Percentiles rank a stretch among this genome's conserved stretches.
Evolutionary conservation across 2,888 invertebrate species (phyloP).

Genomic region (Hypercompe scribonia): DNA sequence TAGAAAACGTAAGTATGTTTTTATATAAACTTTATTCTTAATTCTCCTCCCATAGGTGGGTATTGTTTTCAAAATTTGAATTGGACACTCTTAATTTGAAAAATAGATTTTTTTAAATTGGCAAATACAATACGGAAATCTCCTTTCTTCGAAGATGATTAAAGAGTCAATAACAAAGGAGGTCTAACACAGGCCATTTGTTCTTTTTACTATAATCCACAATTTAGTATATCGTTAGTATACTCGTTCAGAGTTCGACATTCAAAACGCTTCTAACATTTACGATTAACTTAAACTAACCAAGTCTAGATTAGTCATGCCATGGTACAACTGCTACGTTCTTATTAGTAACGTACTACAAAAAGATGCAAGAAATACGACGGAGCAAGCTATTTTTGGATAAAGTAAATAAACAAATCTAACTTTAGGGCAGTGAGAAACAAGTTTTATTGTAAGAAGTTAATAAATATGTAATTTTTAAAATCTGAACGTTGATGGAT

Average conservation of each 20-base stretch:
- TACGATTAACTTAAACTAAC: slow-evolving; percentile 3
- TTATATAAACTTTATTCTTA: no score
- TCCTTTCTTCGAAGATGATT: no score
- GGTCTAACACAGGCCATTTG: no score
- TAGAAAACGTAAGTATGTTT: neutral
- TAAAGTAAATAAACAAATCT: slow-evolving; percentile 31
- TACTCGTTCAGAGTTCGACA: neutral
- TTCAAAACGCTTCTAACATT: neutral
- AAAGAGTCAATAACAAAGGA: no score
- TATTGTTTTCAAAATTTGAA: no score
- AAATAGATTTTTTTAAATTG: no score
- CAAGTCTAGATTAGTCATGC: slow-evolving; percentile 2
- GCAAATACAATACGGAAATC: no score
- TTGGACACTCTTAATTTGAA: no score
- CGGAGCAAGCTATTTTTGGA: slow-evolving; percentile 34
- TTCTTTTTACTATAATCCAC: neutral
- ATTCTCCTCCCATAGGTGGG: no score
- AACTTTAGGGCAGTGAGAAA: slow-evolving; percentile 19
- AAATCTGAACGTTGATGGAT: slow-evolving; percentile 11
- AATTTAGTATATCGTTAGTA: neutral
- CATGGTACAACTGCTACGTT: neutral
- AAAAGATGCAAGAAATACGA: slow-evolving; percentile 10
- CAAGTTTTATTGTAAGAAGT: slow-evolving; percentile 16
- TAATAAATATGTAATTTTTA: neutral
- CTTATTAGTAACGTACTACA: neutral